Conservation (phyloP, 2,888 invertebrate species). For the Ernsta delagoae region DNA sequence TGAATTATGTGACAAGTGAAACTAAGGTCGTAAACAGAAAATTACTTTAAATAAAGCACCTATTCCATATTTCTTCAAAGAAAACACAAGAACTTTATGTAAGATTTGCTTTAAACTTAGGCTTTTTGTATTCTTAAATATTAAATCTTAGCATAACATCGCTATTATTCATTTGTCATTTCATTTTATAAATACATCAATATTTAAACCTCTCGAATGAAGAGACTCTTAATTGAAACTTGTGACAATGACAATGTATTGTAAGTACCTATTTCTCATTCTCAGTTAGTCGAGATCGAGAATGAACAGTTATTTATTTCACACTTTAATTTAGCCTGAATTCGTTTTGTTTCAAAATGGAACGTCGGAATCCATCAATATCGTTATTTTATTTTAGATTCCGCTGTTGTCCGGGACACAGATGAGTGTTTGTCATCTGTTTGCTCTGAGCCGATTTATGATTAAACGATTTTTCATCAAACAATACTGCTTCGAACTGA, state of each 20-base stretch:
- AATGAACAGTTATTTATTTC: conserved; percentile 14
- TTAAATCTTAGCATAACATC: no score
- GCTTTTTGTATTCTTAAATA: no score
- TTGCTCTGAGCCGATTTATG: conserved; percentile 23
- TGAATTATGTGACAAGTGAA: no score
- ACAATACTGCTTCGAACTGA: conserved; percentile 7
- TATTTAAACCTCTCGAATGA: no score
- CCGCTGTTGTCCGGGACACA: conserved; percentile 14
- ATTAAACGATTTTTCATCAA: conserved; percentile 25
- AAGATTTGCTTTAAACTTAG: no score
- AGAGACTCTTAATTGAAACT: no score
- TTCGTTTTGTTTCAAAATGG: conserved; percentile 11
- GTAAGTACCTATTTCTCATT: neutral
- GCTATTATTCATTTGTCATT: no score
- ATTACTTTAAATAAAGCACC: no score
- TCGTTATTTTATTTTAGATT: conserved; percentile 24
- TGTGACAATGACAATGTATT: neutral
- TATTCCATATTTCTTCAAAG: no score
- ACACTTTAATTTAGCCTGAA: conserved; percentile 7
- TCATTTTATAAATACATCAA: no score
- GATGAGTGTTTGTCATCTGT: conserved; percentile 26
- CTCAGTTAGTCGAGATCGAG: neutral
- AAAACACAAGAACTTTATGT: no score
- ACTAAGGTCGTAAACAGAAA: no score
- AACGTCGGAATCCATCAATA: conserved; percentile 25